phyloP scores from a whole-genome alignment of 2,797 vertebrate species.

The Lindbergichthys nudifrons region DNA sequence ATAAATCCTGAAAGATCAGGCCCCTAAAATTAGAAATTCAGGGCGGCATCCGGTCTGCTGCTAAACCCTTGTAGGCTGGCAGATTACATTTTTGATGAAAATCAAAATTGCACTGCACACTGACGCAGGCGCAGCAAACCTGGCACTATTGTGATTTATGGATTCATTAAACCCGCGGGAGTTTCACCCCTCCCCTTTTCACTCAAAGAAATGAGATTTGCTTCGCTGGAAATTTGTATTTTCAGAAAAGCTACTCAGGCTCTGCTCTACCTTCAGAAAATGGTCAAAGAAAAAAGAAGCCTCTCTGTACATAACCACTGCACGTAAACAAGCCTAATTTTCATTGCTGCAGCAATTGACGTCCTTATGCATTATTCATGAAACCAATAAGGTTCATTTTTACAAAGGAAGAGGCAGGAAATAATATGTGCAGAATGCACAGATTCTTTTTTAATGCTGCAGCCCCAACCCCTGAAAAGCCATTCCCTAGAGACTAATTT shows the following conservation, averaged over 20 bases:
- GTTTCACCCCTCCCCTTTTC: slow-evolving; percentile 89
- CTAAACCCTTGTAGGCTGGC: slow-evolving; percentile 94
- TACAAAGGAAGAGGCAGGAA: slow-evolving; percentile 71
- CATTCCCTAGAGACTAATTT: slow-evolving; percentile 78
- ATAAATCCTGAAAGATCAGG: slow-evolving; percentile 99
- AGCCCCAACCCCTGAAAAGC: slow-evolving; percentile 76
- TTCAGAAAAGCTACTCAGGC: slow-evolving; percentile 80
- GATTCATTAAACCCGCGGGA: slow-evolving; percentile 93
- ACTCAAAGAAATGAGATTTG: slow-evolving; percentile 82
- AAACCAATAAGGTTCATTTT: slow-evolving; percentile 84
- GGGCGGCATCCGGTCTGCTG: slow-evolving; percentile 92
- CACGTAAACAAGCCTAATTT: slow-evolving; percentile 83
- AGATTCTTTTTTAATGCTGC: slow-evolving; percentile 78
- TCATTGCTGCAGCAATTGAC: slow-evolving; percentile 82
- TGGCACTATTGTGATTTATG: slow-evolving; percentile 97
- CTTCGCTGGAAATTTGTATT: slow-evolving; percentile 83
- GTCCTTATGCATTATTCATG: slow-evolving; percentile 86
- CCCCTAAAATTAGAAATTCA: slow-evolving; percentile 99
- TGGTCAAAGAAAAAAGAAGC: slow-evolving; percentile 63
- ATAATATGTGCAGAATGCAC: slow-evolving; percentile 82
- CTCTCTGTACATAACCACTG: slow-evolving; percentile 77
- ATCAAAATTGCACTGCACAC: slow-evolving; percentile 91
- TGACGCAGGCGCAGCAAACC: slow-evolving; percentile 90
- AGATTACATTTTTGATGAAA: slow-evolving; percentile 98
- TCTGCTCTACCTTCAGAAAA: slow-evolving; percentile 78